These are phyloP conservation scores for Octomys mimax DNA, from an alignment of 2,797 vertebrate genomes.

Conservation along the genomic window DNA sequence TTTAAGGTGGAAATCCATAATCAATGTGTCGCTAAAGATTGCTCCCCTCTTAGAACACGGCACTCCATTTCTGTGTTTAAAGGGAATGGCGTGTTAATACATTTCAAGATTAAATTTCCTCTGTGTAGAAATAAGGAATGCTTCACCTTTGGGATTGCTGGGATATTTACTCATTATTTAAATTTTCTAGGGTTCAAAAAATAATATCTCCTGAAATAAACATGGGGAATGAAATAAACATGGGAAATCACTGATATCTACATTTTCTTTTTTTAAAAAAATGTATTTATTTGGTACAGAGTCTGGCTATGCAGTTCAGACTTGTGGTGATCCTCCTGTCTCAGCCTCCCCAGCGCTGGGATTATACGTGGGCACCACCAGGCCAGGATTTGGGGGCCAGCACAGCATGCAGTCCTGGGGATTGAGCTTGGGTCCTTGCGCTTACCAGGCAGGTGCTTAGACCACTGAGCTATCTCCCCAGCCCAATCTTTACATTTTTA, in stretches of 20 bases:
- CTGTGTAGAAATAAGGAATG: conserved; percentile 32
- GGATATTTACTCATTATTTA: conserved; percentile 51
- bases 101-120: conserved; percentile 28
- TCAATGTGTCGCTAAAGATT: neutral
- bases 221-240: neutral
- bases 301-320: no score
- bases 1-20: neutral
- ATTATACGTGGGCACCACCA: no score
- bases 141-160: neutral
- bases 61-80: neutral
- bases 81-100: neutral
- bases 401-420: no score
- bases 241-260: neutral
- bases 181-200: neutral
- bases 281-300: no score
- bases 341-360: no score
- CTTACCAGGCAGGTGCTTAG: no score
- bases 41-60: neutral
- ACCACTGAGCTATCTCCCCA: no score
- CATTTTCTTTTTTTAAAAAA: neutral
- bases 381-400: no score
- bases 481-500: neutral
- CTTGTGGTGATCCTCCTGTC: no score
- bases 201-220: neutral
- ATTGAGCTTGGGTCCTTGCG: no score